A percentile compares a stretch with the other conserved stretches of the same genome.
Evolutionary conservation across 2,888 invertebrate genomes (phyloP).

Genomic region (Nipponacmea schrenckii): DNA sequence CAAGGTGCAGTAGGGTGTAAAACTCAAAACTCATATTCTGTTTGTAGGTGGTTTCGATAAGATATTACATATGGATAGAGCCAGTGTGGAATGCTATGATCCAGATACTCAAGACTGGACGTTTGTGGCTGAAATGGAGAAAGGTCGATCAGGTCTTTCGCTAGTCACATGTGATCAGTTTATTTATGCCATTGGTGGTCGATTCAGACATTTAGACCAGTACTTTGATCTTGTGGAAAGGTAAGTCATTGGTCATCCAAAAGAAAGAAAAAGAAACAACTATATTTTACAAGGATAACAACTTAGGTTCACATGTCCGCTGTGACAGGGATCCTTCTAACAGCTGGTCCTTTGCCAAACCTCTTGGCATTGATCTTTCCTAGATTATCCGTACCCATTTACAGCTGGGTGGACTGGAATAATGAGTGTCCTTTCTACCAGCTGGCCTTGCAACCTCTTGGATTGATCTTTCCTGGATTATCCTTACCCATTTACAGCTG

Average conservation of each 20-base stretch:
- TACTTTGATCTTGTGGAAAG: constrained; percentile 64
- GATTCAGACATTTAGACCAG: constrained; percentile 60
- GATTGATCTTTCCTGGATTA: no score
- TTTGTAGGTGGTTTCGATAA: constrained; percentile 65
- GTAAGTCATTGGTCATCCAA: constrained; percentile 41
- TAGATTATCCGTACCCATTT: no score
- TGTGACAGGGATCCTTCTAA: constrained; percentile 1
- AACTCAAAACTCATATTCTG: no score
- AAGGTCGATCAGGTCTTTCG: constrained; percentile 62
- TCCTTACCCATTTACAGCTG: no score
- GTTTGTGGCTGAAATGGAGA: constrained; percentile 65
- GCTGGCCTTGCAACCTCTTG: no score
- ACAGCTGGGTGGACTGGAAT: no score
- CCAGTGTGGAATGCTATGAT: constrained; percentile 65
- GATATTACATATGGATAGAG: constrained; percentile 61
- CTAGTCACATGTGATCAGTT: constrained; percentile 62
- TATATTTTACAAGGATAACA: no score
- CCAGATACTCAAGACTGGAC: constrained; percentile 61
- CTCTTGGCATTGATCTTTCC: no score
- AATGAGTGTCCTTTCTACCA: no score
- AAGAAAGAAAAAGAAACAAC: not conserved
- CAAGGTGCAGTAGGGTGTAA: no score
- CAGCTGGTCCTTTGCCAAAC: not conserved
- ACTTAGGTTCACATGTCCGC: no score
- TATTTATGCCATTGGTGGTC: constrained; percentile 63